Evolutionary conservation across 2,113 vertebrate species (phyloP).

Genomic region (Rynchops niger): DNA sequence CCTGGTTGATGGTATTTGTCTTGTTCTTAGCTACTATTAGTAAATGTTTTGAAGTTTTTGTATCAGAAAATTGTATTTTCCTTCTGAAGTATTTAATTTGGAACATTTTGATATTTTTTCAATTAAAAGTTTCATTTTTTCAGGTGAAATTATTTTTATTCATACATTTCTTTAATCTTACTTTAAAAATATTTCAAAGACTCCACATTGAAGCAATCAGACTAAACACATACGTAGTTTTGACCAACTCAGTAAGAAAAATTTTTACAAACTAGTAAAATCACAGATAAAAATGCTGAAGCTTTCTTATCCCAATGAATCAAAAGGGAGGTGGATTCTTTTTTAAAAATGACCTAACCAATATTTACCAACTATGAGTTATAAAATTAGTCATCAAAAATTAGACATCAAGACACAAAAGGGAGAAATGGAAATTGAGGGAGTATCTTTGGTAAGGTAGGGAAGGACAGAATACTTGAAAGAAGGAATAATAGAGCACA

Average conservation of each 20-base stretch:
- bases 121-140: background rate
- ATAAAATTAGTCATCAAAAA: background rate
- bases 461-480: background rate
- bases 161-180: background rate
- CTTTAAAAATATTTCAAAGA: background rate
- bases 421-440: background rate
- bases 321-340: background rate
- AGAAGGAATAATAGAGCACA: background rate
- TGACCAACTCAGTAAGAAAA: background rate
- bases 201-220: background rate
- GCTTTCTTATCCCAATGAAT: background rate
- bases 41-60: fast-evolving
- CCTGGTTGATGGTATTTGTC: background rate
- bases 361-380: background rate
- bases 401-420: background rate
- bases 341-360: background rate
- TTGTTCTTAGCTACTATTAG: background rate
- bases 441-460: background rate
- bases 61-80: background rate
- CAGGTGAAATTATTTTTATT: background rate
- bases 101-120: background rate
- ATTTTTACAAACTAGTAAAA: background rate
- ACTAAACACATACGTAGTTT: background rate
- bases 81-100: background rate
- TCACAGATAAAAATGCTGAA: background rate